Percentiles rank a stretch among this genome's conserved stretches.
These are phyloP conservation scores for Montipora efflorescens DNA, from an alignment of 64 coral and sea anemone genomes.

Conservation along the genomic window DNA sequence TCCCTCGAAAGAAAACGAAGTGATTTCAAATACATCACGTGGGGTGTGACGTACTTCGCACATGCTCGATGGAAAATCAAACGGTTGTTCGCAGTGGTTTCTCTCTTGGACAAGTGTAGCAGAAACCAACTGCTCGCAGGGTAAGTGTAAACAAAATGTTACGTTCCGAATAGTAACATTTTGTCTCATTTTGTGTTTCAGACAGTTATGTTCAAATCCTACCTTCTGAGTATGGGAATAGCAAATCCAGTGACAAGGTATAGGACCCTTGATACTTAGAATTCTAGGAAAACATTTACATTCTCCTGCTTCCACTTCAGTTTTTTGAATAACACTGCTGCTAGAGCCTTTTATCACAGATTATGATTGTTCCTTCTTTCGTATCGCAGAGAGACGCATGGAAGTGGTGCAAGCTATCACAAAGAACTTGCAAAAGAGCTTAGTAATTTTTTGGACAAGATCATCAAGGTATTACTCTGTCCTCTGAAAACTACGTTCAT, in stretches of 20 bases:
- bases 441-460: constrained; percentile 68
- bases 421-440: constrained; percentile 97
- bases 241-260: constrained; percentile 97
- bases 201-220: constrained; percentile 97
- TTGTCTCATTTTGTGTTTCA: constrained; percentile 46
- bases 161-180: not conserved
- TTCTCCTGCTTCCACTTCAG: not conserved
- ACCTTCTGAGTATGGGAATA: constrained; percentile 96
- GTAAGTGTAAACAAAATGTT: no score
- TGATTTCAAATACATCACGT: no score
- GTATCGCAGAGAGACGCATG: constrained; percentile 86
- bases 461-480: constrained; percentile 70
- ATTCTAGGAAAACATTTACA: not conserved
- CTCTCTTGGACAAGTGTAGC: no score
- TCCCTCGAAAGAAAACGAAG: no score
- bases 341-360: no score
- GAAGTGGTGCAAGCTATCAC: constrained; percentile 91
- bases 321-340: not conserved
- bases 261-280: not conserved
- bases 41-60: no score
- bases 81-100: no score
- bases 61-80: no score
- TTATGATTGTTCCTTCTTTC: not conserved
- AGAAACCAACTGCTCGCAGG: no score
- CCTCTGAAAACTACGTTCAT: not conserved